phyloP scores from a whole-genome alignment of 2,888 invertebrate species.

The Limnephilus auricula region DNA sequence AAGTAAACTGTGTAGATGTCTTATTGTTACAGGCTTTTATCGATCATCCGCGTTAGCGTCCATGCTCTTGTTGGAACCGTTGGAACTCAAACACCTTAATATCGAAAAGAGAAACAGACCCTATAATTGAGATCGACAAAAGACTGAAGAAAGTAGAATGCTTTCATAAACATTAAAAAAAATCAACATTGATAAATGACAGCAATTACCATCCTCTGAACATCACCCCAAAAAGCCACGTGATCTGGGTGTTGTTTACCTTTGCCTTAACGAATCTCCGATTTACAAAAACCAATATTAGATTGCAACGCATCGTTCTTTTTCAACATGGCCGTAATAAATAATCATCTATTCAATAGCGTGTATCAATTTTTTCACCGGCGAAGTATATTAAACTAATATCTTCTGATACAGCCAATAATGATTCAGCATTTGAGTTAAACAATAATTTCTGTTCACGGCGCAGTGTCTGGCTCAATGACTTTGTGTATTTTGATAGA shows the following conservation, averaged over 20 bases:
- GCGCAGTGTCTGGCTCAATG: conserved; percentile 59
- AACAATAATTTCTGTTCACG: conserved; percentile 64
- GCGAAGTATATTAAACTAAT: conserved; percentile 29
- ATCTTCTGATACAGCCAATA: conserved; percentile 39
- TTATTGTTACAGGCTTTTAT: too few relatives aligned
- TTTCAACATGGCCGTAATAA: conserved; percentile 42
- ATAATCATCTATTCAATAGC: conserved; percentile 42
- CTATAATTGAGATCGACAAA: neutral
- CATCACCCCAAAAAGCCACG: neutral
- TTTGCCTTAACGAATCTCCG: neutral
- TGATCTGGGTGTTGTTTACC: neutral
- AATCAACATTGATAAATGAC: neutral
- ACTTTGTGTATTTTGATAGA: conserved; percentile 64
- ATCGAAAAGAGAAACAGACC: neutral
- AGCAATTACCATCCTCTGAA: neutral
- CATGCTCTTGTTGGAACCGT: too few relatives aligned
- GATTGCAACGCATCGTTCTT: conserved; percentile 45
- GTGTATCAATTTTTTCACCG: conserved; percentile 29
- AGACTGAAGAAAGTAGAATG: neutral
- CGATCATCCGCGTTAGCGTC: too few relatives aligned
- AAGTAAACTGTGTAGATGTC: too few relatives aligned
- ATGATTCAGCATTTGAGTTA: conserved; percentile 45
- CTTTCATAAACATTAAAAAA: neutral
- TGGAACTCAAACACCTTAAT: neutral
- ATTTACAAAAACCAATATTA: conserved; percentile 28